Evolutionary conservation across 2,797 vertebrate genomes (phyloP), one percentile per base, ranked within the genome.

Genomic region (Phyllotis vaccarum): DNA sequence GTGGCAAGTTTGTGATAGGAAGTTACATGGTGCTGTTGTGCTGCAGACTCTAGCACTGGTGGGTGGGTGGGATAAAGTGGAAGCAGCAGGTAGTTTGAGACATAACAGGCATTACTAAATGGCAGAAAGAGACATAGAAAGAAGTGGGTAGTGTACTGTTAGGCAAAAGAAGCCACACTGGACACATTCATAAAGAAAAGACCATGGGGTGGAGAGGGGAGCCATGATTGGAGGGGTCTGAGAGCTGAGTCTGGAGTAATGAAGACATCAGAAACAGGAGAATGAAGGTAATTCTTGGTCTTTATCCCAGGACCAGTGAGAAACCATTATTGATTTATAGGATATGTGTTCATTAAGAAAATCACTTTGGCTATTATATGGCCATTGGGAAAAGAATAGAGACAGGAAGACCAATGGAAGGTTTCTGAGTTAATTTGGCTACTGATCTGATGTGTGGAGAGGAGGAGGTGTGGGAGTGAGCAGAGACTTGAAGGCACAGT

Each of bases 321-420:
- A 91, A 68, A 72, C 6, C 49, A 29, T 6, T 21, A n/a, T 9
- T 75, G 54, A 13, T 80, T 86, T 90, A 74, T 60, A 79, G 22
- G 43, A 90, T 37, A 22, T 40, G 9, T 74, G 54, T 76, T 81
- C 68, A 91, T 37, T 91, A 58, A 86, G 94, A 86, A 94, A 70
- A 81, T 82, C 8, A 29, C 58, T 86, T 82, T 88, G 37, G 88
- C 75, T 80, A n/a, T 34, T 21, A n/a, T 10, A 37, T 89, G 43
- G 74, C 34, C 49, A 13, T 0, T 5, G 72, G 13, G 12, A 58
- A 68, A 56, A 83, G 31, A 21, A 34, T 10, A 12, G 54, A 88
- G 78, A 40, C 37, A 83, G 70, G 83, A 75, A 90, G 58, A 22
- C n/a, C 5, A 58, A 16, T 9, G 52, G 24, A 49, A 93, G 66